These are phyloP conservation scores for Didymodactylos carnosus DNA, from an alignment of 2,888 invertebrate species.

Conservation along the genomic window DNA sequence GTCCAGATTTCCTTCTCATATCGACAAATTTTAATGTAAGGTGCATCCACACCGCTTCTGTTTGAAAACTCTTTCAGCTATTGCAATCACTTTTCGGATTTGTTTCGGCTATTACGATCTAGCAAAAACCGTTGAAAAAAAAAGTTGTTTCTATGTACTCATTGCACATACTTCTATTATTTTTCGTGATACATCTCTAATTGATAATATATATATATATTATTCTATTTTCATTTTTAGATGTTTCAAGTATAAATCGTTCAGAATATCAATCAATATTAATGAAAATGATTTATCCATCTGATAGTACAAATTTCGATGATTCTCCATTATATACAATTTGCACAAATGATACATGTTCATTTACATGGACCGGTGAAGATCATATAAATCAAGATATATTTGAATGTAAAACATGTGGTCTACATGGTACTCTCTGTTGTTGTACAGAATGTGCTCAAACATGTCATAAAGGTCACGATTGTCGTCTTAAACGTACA, in stretches of 20 bases:
- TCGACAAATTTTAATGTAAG: no score
- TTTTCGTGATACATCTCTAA: no score
- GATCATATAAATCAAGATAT: slow-evolving; percentile 93
- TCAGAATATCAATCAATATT: slow-evolving; percentile 47
- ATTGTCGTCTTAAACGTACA: slow-evolving; percentile 58
- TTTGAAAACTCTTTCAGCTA: no score
- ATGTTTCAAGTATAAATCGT: background rate
- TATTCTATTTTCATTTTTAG: no score
- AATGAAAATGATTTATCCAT: slow-evolving; percentile 39
- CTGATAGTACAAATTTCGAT: slow-evolving; percentile 45
- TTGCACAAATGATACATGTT: slow-evolving; percentile 95
- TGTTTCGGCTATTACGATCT: no score
- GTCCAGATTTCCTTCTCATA: no score
- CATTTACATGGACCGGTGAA: slow-evolving; percentile 97
- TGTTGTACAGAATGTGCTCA: slow-evolving; percentile 96
- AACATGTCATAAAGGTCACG: slow-evolving; percentile 76
- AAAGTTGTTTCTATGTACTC: no score
- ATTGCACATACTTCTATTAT: no score
- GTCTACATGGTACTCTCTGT: slow-evolving; percentile 67
- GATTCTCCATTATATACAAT: slow-evolving; percentile 84
- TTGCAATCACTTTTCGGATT: no score
- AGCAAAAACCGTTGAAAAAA: no score
- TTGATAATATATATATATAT: no score
- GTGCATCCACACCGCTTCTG: no score
- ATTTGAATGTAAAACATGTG: slow-evolving; percentile 94